Percentiles rank a stretch among this genome's conserved stretches.
phyloP scores from a whole-genome alignment of 2,797 vertebrate genomes.

The Melanotaenia pygmaea region DNA sequence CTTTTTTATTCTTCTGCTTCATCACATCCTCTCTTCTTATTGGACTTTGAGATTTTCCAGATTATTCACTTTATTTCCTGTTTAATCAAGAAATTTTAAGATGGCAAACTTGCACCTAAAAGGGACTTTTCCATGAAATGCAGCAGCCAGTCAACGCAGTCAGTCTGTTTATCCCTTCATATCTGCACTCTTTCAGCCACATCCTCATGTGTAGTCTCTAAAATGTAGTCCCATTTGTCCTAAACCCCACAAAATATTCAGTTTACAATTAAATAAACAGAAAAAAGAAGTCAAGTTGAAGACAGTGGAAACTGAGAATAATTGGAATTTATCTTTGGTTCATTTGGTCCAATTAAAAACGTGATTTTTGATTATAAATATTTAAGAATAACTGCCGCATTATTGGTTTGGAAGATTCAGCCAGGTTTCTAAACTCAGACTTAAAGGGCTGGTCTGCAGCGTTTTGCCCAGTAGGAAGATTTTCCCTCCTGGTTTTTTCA shows the following conservation, averaged over 20 bases:
- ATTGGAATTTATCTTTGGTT: neutral
- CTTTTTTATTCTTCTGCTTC: neutral
- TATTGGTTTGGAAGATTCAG: too few species aligned
- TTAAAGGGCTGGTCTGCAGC: constrained; percentile 34
- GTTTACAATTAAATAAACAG: neutral
- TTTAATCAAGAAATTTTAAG: too few species aligned
- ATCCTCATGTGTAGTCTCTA: neutral
- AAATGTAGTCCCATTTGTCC: neutral
- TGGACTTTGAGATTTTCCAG: too few species aligned
- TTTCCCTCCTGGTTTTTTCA: neutral
- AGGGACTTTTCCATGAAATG: too few species aligned
- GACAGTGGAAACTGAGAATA: neutral
- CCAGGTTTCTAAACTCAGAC: neutral
- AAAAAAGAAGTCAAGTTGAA: neutral
- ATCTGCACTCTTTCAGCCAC: neutral
- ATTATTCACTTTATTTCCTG: too few species aligned
- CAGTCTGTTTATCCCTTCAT: too few species aligned
- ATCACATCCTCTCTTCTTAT: neutral
- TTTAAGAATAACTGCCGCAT: neutral
- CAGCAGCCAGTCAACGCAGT: too few species aligned
- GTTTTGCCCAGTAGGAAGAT: neutral
- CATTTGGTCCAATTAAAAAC: neutral
- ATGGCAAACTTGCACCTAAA: too few species aligned
- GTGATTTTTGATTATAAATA: neutral
- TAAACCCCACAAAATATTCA: neutral